Conservation (phyloP, 2,888 invertebrate species). For the Lycaena phlaeas region DNA sequence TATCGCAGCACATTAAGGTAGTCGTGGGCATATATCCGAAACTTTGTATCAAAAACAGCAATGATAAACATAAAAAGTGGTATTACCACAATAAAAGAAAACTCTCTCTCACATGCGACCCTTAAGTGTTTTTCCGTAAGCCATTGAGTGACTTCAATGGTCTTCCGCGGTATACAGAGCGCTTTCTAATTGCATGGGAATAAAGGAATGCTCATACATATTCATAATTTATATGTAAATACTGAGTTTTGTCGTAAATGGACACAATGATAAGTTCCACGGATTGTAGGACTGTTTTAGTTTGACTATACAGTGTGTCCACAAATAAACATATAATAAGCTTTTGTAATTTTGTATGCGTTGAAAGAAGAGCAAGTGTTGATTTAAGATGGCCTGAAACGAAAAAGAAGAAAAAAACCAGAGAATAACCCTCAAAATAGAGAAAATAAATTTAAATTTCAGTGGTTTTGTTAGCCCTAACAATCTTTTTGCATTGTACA, state of each 20-base stretch:
- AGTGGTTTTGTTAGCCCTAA: too few relatives aligned
- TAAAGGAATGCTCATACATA: conserved; percentile 2
- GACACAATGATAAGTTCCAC: neutral
- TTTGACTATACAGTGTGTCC: too few relatives aligned
- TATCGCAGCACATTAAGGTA: neutral
- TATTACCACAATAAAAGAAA: too few relatives aligned
- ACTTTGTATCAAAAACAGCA: neutral
- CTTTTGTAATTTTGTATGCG: too few relatives aligned
- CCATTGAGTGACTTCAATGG: conserved; percentile 11
- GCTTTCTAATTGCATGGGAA: conserved; percentile 21
- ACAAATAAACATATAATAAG: too few relatives aligned
- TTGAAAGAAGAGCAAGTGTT: too few relatives aligned
- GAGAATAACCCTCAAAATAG: too few relatives aligned
- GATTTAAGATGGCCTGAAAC: too few relatives aligned
- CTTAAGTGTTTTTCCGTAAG: neutral
- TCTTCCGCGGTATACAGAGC: conserved; percentile 19
- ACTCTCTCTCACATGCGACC: neutral
- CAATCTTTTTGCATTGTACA: too few relatives aligned
- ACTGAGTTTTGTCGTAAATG: neutral
- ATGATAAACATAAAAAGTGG: too few relatives aligned
- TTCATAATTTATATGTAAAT: neutral
- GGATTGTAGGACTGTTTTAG: neutral
- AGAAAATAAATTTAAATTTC: too few relatives aligned
- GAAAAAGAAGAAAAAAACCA: too few relatives aligned
- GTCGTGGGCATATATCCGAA: neutral